phyloP scores from a whole-genome alignment of 2,888 invertebrate species.

The Agrochola lota region DNA sequence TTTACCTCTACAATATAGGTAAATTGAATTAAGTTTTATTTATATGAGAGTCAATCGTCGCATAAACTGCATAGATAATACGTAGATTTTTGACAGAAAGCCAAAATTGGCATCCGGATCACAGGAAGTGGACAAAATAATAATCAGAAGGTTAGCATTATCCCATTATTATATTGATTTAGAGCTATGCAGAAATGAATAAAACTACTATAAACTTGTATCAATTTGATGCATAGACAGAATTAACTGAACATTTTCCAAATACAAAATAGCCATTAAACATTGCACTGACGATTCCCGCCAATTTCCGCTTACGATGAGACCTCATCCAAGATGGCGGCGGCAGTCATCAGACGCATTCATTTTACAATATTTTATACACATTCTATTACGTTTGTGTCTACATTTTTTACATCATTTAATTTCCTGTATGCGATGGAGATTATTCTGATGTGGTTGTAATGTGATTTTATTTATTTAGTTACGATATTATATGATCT shows the following conservation, averaged over 20 bases:
- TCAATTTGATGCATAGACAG: conserved; percentile 12
- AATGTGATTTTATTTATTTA: conserved; percentile 52
- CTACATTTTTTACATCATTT: conserved; percentile 65
- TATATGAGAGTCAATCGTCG: background rate
- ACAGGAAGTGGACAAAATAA: background rate
- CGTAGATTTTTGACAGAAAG: background rate
- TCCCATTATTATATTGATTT: background rate
- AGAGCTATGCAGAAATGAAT: conserved; percentile 1
- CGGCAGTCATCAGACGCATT: conserved; percentile 59
- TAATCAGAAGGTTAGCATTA: background rate
- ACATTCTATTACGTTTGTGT: conserved; percentile 59
- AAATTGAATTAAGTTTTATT: background rate
- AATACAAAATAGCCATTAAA: conserved; percentile 25
- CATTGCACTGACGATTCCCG: conserved; percentile 27
- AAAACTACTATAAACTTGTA: background rate
- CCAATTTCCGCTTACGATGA: conserved; percentile 50
- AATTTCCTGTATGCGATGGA: conserved; percentile 59
- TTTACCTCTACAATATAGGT: background rate
- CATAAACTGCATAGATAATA: background rate
- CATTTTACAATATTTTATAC: conserved; percentile 62
- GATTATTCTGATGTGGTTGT: conserved; percentile 58
- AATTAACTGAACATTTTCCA: conserved; percentile 1
- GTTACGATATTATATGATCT: conserved; percentile 23
- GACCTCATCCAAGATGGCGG: conserved; percentile 60
- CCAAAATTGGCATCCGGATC: background rate